Conservation (phyloP, 2,888 invertebrate species). For the Argyresthia albistria region DNA sequence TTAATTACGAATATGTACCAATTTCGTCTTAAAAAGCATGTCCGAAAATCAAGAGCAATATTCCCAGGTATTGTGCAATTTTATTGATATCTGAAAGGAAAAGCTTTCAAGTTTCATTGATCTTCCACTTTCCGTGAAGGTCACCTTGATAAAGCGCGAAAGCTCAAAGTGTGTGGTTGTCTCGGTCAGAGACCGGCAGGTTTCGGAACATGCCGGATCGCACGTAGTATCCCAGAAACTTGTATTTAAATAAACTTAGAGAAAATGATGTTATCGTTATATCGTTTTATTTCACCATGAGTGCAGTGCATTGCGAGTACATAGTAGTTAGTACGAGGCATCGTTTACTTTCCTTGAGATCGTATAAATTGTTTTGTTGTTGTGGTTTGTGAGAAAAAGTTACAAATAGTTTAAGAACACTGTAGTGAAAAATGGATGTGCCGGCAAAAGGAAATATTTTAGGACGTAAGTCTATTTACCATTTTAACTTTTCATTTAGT, state of each 20-base stretch:
- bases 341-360: background rate
- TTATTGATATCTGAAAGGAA: background rate
- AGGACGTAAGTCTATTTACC: conserved; percentile 63
- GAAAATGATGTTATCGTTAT: conserved; percentile 2
- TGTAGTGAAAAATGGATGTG: conserved; percentile 54
- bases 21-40: too few species aligned
- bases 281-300: conserved; percentile 21
- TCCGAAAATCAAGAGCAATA: too few species aligned
- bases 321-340: background rate
- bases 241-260: conserved; percentile 1
- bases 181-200: conserved; percentile 13
- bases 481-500: too few species aligned
- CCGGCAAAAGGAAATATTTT: conserved; percentile 71
- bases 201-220: conserved; percentile 11
- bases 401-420: too few species aligned
- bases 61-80: too few species aligned
- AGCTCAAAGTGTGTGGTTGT: conserved; percentile 29
- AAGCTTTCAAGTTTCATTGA: conserved; percentile 24
- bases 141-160: conserved; percentile 60
- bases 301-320: conserved; percentile 13
- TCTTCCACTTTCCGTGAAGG: conserved; percentile 33
- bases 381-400: background rate
- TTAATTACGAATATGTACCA: too few species aligned
- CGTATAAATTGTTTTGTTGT: background rate
- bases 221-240: conserved; percentile 12